Evolutionary conservation across 2,797 vertebrate species (phyloP), one percentile per base, ranked within the genome.

Genomic region (Fratercula arctica): DNA sequence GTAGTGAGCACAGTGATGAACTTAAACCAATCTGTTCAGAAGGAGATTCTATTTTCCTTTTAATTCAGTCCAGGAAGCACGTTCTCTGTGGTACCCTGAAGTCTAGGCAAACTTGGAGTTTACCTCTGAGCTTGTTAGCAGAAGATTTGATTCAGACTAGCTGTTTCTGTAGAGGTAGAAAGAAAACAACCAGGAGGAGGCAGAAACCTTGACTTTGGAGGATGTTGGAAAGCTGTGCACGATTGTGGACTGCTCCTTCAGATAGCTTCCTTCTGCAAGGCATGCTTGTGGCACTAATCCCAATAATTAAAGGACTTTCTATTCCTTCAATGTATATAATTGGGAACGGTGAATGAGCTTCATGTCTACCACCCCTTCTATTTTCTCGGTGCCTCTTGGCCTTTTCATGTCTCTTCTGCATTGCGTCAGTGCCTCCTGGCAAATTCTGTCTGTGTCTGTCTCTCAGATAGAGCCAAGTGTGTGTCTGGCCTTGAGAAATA

Each of bases 401-500:
- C 76, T 96, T 96, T 75, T 93, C 74, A 43, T 67, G 85, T 96
- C 89, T 91, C 73, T 93, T 48, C 53, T 88, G 79, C 73, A 25
- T 91, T 95, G 89, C 15, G 6, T 96, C 96, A 96, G 50, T 86
- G 82, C 96, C 96, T 96, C 61, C 87, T 91, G 87, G 95, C 92
- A 95, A 84, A 73, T 88, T 84, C 54, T 94, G 66, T 91, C 90
- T 95, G 3, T 81, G n/a, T 90, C 85, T 96, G 74, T 66, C 45
- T 93, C 74, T 88, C 86, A 74, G 82, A 85, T 31, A 83, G 50
- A 92, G 78, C 84, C 48, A 78, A 88, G 74, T 39, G 53, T 88
- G 51, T 1, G 1, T 91, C 95, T 97, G 85, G 89, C 93, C 96
- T 97, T 95, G 90, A 91, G 95, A 96, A 96, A 91, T 73, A 95